phyloP scores from a whole-genome alignment of 2,797 vertebrate species.

The Aphelocoma californica region DNA sequence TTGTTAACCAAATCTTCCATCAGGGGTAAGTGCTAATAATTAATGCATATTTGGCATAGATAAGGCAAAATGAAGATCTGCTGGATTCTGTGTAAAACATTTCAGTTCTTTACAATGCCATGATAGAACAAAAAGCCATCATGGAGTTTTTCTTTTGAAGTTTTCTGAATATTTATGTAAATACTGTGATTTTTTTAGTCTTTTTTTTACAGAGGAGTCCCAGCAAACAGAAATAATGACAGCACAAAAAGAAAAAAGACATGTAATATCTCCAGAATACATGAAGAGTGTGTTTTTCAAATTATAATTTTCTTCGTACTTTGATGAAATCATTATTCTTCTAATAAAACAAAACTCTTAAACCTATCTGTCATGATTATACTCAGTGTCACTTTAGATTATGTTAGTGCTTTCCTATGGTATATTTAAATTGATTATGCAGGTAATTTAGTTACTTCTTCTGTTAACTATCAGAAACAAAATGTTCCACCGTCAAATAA shows the following conservation, averaged over 20 bases:
- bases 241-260: neutral
- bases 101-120: neutral
- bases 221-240: neutral
- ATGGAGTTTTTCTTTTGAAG: neutral
- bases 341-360: neutral
- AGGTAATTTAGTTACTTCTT: neutral
- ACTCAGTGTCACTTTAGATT: neutral
- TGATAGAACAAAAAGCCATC: neutral
- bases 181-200: neutral
- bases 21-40: neutral
- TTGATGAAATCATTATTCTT: neutral
- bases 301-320: neutral
- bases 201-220: neutral
- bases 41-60: neutral
- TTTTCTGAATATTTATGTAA: neutral
- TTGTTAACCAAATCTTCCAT: neutral
- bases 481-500: neutral
- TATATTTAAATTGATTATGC: neutral
- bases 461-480: neutral
- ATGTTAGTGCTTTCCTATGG: neutral
- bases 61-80: neutral
- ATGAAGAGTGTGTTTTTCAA: neutral
- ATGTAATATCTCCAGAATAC: neutral
- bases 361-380: neutral
- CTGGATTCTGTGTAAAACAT: neutral